These are phyloP conservation scores for Magallana nippona DNA, from an alignment of 2,888 invertebrate genomes.

Conservation along the genomic window DNA sequence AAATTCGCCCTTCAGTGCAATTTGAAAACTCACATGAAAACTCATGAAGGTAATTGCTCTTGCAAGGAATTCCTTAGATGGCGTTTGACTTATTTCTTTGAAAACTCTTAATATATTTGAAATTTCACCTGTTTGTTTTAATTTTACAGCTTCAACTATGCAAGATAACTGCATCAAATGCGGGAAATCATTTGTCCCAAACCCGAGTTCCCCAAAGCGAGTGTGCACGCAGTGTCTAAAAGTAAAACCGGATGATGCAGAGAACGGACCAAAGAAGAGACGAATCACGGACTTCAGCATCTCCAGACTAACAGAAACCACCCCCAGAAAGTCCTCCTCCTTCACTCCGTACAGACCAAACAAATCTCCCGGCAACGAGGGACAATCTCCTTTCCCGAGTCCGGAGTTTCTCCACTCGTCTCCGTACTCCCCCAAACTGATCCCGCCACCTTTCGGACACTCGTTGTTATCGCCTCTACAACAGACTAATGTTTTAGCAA, in stretches of 20 bases:
- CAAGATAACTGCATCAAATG: constrained; percentile 60
- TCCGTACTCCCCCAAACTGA: constrained; percentile 45
- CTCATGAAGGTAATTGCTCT: constrained; percentile 84
- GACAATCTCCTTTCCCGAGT: constrained; percentile 21
- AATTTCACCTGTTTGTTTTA: background rate
- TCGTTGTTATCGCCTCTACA: constrained; percentile 44
- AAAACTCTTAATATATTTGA: background rate
- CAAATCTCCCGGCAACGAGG: constrained; percentile 19
- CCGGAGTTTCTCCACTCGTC: constrained; percentile 44
- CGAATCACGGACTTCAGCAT: constrained; percentile 69
- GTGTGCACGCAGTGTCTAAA: constrained; percentile 55
- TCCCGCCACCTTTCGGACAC: constrained; percentile 42
- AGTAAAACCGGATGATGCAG: constrained; percentile 50
- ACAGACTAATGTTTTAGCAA: constrained; percentile 4
- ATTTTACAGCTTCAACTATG: constrained; percentile 52
- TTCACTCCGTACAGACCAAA: constrained; percentile 30
- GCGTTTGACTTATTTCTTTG: background rate
- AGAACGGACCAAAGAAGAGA: constrained; percentile 39
- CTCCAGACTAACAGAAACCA: constrained; percentile 63
- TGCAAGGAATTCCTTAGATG: background rate
- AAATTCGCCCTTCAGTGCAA: constrained; percentile 88
- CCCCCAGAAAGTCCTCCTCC: constrained; percentile 42
- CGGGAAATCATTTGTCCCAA: constrained; percentile 56
- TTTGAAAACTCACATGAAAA: constrained; percentile 87
- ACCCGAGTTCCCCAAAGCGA: constrained; percentile 42